These are phyloP conservation scores for Rhinophrynus dorsalis DNA, from an alignment of 2,797 vertebrate genomes.

Conservation along the genomic window DNA sequence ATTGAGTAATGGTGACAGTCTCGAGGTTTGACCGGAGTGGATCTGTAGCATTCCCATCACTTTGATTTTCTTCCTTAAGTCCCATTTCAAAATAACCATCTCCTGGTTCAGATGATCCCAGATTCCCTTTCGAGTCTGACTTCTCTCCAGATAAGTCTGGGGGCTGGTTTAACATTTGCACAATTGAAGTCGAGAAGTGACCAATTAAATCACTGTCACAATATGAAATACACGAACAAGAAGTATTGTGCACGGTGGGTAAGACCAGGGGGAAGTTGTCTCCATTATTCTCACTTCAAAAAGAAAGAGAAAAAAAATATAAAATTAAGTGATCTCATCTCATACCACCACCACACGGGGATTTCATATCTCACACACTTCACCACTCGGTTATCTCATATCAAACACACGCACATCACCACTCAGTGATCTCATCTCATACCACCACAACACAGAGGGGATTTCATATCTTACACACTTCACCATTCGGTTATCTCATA, in stretches of 20 bases:
- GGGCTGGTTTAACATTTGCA: conserved; percentile 63
- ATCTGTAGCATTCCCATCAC: conserved; percentile 65
- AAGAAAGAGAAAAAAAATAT: conserved; percentile 14
- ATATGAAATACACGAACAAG: conserved; percentile 75
- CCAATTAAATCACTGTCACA: conserved; percentile 79
- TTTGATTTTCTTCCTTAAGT: conserved; percentile 72
- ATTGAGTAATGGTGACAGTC: conserved; percentile 65
- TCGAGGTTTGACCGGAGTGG: conserved; percentile 51
- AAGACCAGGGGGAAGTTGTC: conserved; percentile 62
- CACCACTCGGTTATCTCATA: too few relatives aligned
- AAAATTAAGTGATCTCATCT: not conserved
- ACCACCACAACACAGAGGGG: too few relatives aligned
- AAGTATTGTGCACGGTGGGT: conserved; percentile 63
- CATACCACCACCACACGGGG: too few relatives aligned
- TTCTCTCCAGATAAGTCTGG: conserved; percentile 48
- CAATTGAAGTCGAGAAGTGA: conserved; percentile 76
- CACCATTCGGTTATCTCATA: too few relatives aligned
- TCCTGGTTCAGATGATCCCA: conserved; percentile 62
- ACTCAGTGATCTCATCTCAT: too few relatives aligned
- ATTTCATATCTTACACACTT: too few relatives aligned
- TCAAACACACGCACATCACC: too few relatives aligned
- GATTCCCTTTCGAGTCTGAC: not conserved
- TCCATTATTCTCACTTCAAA: conserved; percentile 54
- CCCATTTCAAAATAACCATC: conserved; percentile 97
- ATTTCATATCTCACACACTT: too few relatives aligned